Percentiles rank a stretch among this genome's conserved stretches.
phyloP scores from a whole-genome alignment of 2,797 vertebrate species.

The Emys orbicularis region DNA sequence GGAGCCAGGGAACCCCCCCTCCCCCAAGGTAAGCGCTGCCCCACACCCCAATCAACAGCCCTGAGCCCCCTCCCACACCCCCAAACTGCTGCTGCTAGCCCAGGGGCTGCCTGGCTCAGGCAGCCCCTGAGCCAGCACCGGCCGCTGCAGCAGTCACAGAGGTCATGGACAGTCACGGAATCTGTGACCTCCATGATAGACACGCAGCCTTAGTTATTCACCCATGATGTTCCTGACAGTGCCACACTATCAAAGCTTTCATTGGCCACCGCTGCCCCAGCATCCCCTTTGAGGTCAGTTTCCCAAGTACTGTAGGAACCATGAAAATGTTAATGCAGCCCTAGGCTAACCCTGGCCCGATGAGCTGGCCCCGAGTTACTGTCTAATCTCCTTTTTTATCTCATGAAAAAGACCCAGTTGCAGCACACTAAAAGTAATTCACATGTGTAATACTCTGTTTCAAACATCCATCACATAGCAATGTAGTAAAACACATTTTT shows the following conservation, averaged over 20 bases:
- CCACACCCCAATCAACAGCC: no score
- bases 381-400: background rate
- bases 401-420: background rate
- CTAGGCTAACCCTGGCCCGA: no score
- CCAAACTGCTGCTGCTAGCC: no score
- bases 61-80: no score
- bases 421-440: background rate
- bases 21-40: no score
- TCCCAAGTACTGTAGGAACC: background rate
- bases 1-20: no score
- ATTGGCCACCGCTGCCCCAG: background rate
- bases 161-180: no score
- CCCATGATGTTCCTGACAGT: background rate
- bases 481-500: background rate
- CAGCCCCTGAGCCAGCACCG: no score
- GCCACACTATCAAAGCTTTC: background rate
- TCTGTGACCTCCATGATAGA: no score
- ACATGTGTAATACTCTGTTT: background rate
- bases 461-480: background rate
- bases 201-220: no score
- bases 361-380: background rate
- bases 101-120: no score
- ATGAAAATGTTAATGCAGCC: background rate
- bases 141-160: no score
- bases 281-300: background rate